Conservation (phyloP, 2,797 vertebrate species). For the Cyclura pinguis region DNA sequence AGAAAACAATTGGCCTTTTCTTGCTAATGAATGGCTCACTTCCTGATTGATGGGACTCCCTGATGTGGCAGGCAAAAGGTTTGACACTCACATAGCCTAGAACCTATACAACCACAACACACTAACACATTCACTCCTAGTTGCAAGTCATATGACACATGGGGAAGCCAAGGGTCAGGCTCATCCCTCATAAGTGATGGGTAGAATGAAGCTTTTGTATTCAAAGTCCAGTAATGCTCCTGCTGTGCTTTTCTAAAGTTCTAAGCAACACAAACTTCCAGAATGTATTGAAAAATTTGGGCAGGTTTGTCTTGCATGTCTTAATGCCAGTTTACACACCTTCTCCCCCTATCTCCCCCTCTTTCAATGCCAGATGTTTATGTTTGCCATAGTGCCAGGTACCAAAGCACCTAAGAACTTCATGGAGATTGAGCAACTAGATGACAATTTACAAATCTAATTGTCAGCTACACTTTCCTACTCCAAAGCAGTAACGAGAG, state of each 20-base stretch:
- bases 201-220: conserved; percentile 33
- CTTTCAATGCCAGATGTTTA: background rate
- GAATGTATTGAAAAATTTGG: conserved; percentile 39
- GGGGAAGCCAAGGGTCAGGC: conserved; percentile 48
- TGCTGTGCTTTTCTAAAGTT: conserved; percentile 23
- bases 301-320: conserved; percentile 26
- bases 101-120: conserved; percentile 22
- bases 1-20: conserved; percentile 50
- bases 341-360: background rate
- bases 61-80: conserved; percentile 40
- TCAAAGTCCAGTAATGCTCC: conserved; percentile 35
- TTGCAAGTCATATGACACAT: conserved; percentile 2
- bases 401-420: background rate
- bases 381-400: background rate
- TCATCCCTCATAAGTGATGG: conserved; percentile 10
- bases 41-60: conserved; percentile 42
- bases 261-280: conserved; percentile 32
- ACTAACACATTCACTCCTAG: too few species aligned
- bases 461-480: too few species aligned
- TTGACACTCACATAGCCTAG: conserved; percentile 38
- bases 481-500: too few species aligned
- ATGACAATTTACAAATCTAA: too few species aligned
- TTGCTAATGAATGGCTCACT: conserved; percentile 38
- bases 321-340: conserved; percentile 17
- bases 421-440: conserved; percentile 34